Evolutionary conservation across 1,140 invertebrate genomes (phyloP), one percentile per base, ranked within the genome.

Genomic region (Planococcus citri): DNA sequence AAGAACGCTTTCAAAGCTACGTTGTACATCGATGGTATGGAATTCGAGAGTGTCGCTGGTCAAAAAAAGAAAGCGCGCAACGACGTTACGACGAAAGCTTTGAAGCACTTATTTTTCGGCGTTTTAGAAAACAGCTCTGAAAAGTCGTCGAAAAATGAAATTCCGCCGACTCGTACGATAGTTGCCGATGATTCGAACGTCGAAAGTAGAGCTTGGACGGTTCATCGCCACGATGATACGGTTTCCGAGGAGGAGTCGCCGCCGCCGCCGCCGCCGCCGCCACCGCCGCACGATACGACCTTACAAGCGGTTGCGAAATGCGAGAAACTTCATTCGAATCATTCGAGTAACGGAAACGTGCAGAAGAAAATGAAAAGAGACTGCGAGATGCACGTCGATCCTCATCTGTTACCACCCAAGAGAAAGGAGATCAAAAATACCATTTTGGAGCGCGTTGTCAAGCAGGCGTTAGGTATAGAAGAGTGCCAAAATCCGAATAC

Each of bases 401-500:
- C 41, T 17, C 41, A 51, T 51, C 17, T 51, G 17, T 20, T 51
- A 17, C 60, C 60, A 9, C 60, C 60, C 10, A 27, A 25, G 22
- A 64, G 17, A 25, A 64, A 64, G 4, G 60, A 64, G 24, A 24
- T 64, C 9, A 64, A 64, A 17, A 24, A 9, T 25, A 27, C 2
- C 9, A 64, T 64, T 24, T 24, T 64, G 21, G 60, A 64, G 24
- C 60, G 60, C 10, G 22, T 64, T 24, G 60, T 64, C 14, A 64
- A 64, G 24, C 60, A 64, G 24, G 60, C 60, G 2, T 9, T 64
- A 24, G 60, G 60, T 17, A 25, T 64, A 6, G 22, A 25, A 25
- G 60, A 64, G 60, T 64, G 60, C 24, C 22, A 64, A 25, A 64
- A 64, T 25, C 60, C 60, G 3, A 64, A 64, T 25, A 64, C 60